A percentile compares a stretch with the other conserved stretches of the same genome.
These are phyloP conservation scores for Phanerotoma sp. DNA, from an alignment of 2,888 invertebrate genomes.

Conservation along the genomic window DNA sequence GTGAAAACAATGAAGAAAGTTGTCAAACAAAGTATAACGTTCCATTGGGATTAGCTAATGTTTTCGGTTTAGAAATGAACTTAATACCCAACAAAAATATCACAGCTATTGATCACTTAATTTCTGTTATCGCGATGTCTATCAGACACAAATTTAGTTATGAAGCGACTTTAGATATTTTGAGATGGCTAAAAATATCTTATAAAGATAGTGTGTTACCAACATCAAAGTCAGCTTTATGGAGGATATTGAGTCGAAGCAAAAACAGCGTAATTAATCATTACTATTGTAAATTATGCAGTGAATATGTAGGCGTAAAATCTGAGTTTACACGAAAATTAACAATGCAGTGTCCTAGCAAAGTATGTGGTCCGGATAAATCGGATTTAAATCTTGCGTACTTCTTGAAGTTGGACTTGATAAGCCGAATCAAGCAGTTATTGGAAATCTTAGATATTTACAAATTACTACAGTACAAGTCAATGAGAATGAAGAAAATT, in stretches of 20 bases:
- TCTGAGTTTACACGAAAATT: background rate
- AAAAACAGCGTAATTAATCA: background rate
- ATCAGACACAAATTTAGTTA: background rate
- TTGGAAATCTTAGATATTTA: background rate
- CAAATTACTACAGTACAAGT: background rate
- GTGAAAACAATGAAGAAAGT: no score
- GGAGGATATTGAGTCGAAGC: background rate
- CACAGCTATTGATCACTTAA: background rate
- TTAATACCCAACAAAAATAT: background rate
- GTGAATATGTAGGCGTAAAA: background rate
- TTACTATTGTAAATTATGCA: constrained; percentile 1
- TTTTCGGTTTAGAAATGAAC: background rate
- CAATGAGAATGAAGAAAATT: background rate
- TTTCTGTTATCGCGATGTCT: background rate
- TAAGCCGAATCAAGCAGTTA: background rate
- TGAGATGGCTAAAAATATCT: background rate
- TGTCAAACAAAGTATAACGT: background rate
- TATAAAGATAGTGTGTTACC: background rate
- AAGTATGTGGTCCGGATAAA: background rate
- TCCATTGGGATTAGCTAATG: no score
- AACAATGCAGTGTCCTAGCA: background rate
- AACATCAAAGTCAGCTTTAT: background rate
- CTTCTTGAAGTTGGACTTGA: background rate
- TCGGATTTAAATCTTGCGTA: background rate
- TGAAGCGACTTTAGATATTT: background rate